Evolutionary conservation across 2,113 vertebrate genomes (phyloP), one percentile per base, ranked within the genome.

Genomic region (Leucosticte australis): DNA sequence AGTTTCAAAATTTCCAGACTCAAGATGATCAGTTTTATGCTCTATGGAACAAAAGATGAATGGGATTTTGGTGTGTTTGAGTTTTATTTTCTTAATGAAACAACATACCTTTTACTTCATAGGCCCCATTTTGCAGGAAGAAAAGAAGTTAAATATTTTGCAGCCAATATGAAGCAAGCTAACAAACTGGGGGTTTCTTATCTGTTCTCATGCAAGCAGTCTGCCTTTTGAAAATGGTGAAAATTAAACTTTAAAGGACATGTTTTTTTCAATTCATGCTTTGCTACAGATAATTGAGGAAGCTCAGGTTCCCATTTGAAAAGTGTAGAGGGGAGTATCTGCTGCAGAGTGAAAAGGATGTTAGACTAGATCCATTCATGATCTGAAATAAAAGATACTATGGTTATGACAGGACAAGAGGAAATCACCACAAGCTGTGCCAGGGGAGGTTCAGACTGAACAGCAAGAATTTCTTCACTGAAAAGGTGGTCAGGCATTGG

Each of bases 341-440:
- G 37, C 67, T 47, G 11, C 1, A 1, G 46, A 46, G 21, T 11
- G 13, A 37, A 78, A 70, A 81, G 11, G 4, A 42, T 35, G 13
- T 26, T 52, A 75, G 0, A 15, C 52, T 8, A 47, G 22, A 84
- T 28, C 5, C 26, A 55, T 41, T 44, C 15, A 71, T 1, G 0
- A 73, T 30, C 46, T 46, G 46, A 91, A 62, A 62, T 8, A 35
- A 8, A 71, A 70, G 7, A 37, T 16, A 21, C 10, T 47, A 13
- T 6, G 20, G 17, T 15, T 64, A 42, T 7, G 10, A 39, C 27
- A 68, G 39, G 20, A 46, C 24, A 53, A 26, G 46, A 39, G 13
- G 24, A 60, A n/a, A 59, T 5, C 4, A 2, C 21, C 7, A 22
- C 35, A 80, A 20, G 6, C 15, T 23, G 10, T 44, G 21, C n/a